Percentiles rank a stretch among this genome's conserved stretches.
Evolutionary conservation across 2,797 vertebrate species (phyloP).

Genomic region (Enteromius paludinosus): DNA sequence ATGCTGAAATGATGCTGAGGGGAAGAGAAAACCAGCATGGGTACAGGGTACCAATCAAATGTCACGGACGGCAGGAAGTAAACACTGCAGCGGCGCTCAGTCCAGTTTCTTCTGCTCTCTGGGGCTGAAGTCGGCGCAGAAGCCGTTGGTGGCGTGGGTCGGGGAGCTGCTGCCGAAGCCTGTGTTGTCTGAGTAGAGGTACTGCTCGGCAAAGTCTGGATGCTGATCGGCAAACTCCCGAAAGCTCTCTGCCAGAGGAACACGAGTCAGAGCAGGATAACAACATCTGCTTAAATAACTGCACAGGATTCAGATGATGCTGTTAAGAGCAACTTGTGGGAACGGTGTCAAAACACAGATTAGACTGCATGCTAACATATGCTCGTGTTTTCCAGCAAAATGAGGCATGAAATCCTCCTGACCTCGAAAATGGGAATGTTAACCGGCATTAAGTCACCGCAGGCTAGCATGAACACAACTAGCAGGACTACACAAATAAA

Average conservation of each 20-base stretch:
- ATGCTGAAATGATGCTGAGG: slow-evolving; percentile 42
- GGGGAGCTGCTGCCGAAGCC: slow-evolving; percentile 71
- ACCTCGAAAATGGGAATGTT: too few relatives aligned
- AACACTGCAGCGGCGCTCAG: slow-evolving; percentile 72
- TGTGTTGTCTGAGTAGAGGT: slow-evolving; percentile 82
- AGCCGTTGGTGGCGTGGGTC: slow-evolving; percentile 80
- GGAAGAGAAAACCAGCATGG: slow-evolving; percentile 55
- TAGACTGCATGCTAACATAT: background rate
- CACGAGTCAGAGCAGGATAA: background rate
- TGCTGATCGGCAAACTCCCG: slow-evolving; percentile 81
- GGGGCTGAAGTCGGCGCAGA: slow-evolving; percentile 95
- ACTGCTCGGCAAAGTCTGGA: slow-evolving; percentile 89
- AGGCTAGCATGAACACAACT: too few relatives aligned
- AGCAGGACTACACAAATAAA: too few relatives aligned
- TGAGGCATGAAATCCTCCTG: too few relatives aligned
- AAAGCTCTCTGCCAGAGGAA: slow-evolving; percentile 83
- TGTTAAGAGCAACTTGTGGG: background rate
- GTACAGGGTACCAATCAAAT: slow-evolving; percentile 60
- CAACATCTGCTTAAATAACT: background rate
- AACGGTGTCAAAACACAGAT: background rate
- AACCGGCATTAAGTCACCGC: too few relatives aligned
- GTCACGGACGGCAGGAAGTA: slow-evolving; percentile 57
- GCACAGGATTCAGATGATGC: background rate
- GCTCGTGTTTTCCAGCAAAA: too few relatives aligned
- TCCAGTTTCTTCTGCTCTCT: slow-evolving; percentile 85